Evolutionary conservation across 2,113 vertebrate genomes (phyloP), one percentile per base, ranked within the genome.

Genomic region (Puffinus mauretanicus): DNA sequence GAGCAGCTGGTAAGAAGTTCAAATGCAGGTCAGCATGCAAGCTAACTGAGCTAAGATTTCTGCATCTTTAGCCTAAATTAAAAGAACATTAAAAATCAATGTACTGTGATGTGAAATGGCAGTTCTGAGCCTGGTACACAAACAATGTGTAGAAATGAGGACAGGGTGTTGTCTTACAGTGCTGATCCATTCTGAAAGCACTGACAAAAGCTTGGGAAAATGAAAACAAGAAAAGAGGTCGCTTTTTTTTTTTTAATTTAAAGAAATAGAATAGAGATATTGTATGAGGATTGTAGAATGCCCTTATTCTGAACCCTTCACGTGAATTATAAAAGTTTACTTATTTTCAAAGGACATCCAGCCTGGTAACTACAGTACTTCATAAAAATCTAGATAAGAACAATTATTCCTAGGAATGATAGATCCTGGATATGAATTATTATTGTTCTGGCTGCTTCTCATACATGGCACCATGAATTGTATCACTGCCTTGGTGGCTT

Each of bases 61-160:
- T 96, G 18, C 86, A 79, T 97, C 91, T 97, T 97, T 97, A 98
- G 90, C 82, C 87, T 97, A 91, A 98, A 97, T 98, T 98, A 98
- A 90, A 96, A 96, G 93, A 97, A 96, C 97, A 96, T 97, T 98
- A 98, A 97, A 97, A 97, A 97, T 92, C 97, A 91, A 94, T 93
- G 97, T 96, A 70, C 85, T 97, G 65, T 98, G 97, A 98, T 98
- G 93, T 47, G 96, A 98, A 97, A 96, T 98, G 98, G 97, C 98
- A 98, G 97, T 81, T 98, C 92, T 92, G 96, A 97, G 94, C 79
- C 88, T 94, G 66, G 96, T 95, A 96, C 96, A 97, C 96, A 97
- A 98, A 97, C 94, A 96, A 81, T 42, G 80, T 92, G 92, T 83
- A 94, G 96, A 97, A 97, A 97, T 10, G 32, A 93, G 94, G 98